Evolutionary conservation across 2,113 vertebrate species (phyloP).

Genomic region (Lepidothrix coronata): DNA sequence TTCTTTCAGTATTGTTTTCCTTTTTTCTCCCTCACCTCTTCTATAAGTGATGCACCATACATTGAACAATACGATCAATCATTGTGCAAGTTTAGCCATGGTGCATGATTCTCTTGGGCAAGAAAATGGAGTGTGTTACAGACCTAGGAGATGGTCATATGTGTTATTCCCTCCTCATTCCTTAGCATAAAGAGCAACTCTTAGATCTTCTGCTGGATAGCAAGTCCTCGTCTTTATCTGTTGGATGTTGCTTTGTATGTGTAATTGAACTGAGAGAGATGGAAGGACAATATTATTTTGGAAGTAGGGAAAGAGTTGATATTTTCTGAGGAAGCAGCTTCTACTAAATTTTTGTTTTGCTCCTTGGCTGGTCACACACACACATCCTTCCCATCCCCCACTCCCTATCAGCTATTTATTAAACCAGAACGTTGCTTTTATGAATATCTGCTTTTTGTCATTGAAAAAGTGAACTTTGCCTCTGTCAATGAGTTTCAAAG

Average conservation of each 20-base stretch:
- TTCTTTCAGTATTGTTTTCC: neutral
- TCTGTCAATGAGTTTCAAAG: neutral
- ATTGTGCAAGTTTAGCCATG: neutral
- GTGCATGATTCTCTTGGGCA: neutral
- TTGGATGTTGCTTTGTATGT: neutral
- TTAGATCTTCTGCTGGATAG: neutral
- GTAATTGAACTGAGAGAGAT: neutral
- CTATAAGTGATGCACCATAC: neutral
- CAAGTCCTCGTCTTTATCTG: neutral
- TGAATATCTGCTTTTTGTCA: neutral
- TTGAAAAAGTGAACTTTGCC: neutral
- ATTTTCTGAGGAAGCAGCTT: neutral
- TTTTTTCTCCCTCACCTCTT: neutral
- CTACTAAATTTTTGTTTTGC: neutral
- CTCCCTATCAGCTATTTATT: neutral
- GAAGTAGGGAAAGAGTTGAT: neutral
- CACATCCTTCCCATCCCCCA: accelerated
- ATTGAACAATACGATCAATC: neutral
- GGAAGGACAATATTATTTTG: neutral
- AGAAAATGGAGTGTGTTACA: neutral
- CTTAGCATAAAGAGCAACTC: neutral
- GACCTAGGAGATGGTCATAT: neutral
- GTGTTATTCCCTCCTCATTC: neutral
- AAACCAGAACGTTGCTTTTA: neutral
- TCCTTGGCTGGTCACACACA: neutral